Evolutionary conservation across 2,797 vertebrate species (phyloP).

Genomic region (Staurois parvus): DNA sequence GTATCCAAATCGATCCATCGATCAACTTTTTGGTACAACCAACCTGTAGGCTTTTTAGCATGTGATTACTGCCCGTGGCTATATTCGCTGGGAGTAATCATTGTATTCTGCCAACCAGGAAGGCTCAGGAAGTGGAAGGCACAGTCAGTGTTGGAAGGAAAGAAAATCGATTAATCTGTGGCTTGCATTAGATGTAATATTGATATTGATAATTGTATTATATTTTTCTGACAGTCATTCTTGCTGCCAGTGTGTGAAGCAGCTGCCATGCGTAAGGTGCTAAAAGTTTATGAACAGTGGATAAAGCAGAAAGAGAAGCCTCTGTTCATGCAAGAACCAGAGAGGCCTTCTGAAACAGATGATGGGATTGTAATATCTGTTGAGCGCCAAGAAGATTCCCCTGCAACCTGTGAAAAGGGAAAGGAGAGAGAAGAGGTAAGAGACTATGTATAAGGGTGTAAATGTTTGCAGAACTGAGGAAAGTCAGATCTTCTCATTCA

Average conservation of each 20-base stretch:
- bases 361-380: constrained; percentile 70
- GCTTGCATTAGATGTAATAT: no score
- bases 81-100: no score
- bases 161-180: no score
- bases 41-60: no score
- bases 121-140: no score
- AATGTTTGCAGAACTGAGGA: background rate
- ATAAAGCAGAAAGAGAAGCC: constrained; percentile 96
- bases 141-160: no score
- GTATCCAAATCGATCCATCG: no score
- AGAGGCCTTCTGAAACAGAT: constrained; percentile 79
- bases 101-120: no score
- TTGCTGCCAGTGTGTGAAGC: constrained; percentile 96
- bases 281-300: constrained; percentile 98
- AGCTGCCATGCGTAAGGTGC: constrained; percentile 96
- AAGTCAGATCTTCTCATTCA: background rate
- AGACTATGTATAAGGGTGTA: background rate
- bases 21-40: no score
- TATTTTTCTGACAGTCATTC: constrained; percentile 82
- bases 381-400: constrained; percentile 71
- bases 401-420: constrained; percentile 71
- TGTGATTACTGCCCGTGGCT: no score
- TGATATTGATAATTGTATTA: background rate
- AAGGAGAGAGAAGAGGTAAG: constrained; percentile 88
- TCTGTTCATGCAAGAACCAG: constrained; percentile 95